A percentile compares a stretch with the other conserved stretches of the same genome.
phyloP scores from a whole-genome alignment of 2,888 invertebrate genomes.

The Calameuta pallipes region DNA sequence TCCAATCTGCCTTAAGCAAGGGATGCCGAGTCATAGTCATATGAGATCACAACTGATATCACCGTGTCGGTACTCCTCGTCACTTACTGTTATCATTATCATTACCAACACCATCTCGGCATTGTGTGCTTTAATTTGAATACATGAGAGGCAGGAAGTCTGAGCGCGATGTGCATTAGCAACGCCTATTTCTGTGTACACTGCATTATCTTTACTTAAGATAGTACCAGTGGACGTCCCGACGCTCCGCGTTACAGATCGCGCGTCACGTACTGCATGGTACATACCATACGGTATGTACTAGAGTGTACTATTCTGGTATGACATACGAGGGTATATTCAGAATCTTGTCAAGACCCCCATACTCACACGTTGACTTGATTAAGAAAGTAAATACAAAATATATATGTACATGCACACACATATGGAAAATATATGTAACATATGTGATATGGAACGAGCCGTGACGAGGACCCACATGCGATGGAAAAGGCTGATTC shows the following conservation, averaged over 20 bases:
- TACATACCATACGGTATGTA: neutral
- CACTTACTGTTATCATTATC: slow-evolving; percentile 38
- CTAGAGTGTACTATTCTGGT: neutral
- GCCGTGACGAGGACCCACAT: neutral
- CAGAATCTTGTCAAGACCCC: neutral
- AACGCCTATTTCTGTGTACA: slow-evolving; percentile 53
- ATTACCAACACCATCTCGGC: slow-evolving; percentile 40
- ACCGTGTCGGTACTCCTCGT: neutral
- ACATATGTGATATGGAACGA: neutral
- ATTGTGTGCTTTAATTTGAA: slow-evolving; percentile 57
- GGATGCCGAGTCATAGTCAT: neutral
- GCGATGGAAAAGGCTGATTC: slow-evolving; percentile 21
- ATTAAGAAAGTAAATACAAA: too few relatives aligned
- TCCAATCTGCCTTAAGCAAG: neutral
- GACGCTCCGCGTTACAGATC: neutral
- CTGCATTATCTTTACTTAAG: slow-evolving; percentile 42
- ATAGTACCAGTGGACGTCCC: slow-evolving; percentile 25
- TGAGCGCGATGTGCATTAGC: slow-evolving; percentile 46
- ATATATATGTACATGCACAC: neutral
- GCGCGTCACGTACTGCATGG: neutral
- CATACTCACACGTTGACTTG: neutral
- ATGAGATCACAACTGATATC: neutral
- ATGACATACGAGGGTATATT: neutral
- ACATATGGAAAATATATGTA: neutral
- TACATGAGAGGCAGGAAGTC: slow-evolving; percentile 55